phyloP scores from a whole-genome alignment of 2,113 vertebrate genomes.

The Rhea pennata region DNA sequence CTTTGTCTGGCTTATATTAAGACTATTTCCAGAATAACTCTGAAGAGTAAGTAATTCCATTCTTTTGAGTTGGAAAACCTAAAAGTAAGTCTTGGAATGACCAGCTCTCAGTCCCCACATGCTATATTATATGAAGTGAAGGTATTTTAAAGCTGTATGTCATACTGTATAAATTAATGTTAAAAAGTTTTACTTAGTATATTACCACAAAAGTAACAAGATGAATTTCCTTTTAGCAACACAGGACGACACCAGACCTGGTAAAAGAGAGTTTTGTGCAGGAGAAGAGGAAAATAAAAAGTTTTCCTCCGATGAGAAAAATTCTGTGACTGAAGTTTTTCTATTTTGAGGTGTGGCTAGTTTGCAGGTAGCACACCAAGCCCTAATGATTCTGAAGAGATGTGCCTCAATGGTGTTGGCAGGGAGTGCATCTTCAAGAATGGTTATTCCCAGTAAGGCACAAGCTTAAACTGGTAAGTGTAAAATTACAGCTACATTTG shows the following conservation, averaged over 20 bases:
- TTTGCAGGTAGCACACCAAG: neutral
- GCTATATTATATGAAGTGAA: neutral
- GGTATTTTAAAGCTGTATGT: neutral
- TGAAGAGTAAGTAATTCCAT: neutral
- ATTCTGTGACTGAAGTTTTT: neutral
- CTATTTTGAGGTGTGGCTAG: neutral
- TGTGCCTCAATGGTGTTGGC: neutral
- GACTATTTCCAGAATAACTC: neutral
- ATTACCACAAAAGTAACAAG: neutral
- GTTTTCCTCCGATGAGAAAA: neutral
- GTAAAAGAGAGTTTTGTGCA: neutral
- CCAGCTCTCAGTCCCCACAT: accelerated
- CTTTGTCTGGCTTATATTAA: neutral
- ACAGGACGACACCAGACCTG: no score
- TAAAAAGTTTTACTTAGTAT: neutral
- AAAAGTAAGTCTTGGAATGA: neutral
- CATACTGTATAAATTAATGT: neutral
- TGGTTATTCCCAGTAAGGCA: neutral
- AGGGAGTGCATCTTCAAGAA: neutral
- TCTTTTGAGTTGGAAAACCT: neutral
- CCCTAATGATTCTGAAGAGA: neutral
- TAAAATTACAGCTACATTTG: neutral
- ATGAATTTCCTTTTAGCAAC: no score
- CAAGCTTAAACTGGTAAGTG: neutral
- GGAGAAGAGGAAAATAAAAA: neutral